Evolutionary conservation across 1,140 invertebrate genomes (phyloP), one percentile per base, ranked within the genome.

Genomic region (Drosophila rhopaloa): DNA sequence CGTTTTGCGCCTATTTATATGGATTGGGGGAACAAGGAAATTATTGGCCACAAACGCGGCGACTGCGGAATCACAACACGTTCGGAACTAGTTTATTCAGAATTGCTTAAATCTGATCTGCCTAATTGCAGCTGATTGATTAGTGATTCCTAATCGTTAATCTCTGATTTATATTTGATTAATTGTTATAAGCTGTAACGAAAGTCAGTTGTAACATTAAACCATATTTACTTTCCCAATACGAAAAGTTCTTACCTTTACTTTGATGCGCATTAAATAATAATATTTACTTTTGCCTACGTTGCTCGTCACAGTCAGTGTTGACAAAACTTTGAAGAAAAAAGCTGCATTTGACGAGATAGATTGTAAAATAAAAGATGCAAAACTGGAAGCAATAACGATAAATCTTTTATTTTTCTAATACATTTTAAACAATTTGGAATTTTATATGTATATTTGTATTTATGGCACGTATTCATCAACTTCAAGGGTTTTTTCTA

Each of bases 1-100:
- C 19, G 32, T 55, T 41, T 37, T 47, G 51, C 55, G 57, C 72
- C 62, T 89, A 80, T 89, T 89, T 88, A 83, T 88, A 70, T 66
- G 62, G 58, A 27, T 35, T 13, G 24, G 11, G 55, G 70, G 40
- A 80, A 77, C 50, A 43, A 79, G 71, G 56, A 79, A 81, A 47
- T 60, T 56, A n/a, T 61, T 60, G 66, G 41, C 48, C 71, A 73
- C 70, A 73, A 72, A 41, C 38, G 37, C 43, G 40, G 35, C 35
- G n/a, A 16, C 32, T 27, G 29, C 11, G 16, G 48, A 37, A 60
- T 51, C 35, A 29, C 32, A 35, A 29, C 40, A 50, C 47, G 29
- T 14, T 40, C 37, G 47, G 59, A 62, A 62, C 59, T 62, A 54
- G 59, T 62, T 62, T 24, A 13, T 35, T 14, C 5, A 27, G 56